These are phyloP conservation scores for Diadema setosum DNA, from an alignment of 35 echinoderm and acorn worm species.

Conservation along the genomic window DNA sequence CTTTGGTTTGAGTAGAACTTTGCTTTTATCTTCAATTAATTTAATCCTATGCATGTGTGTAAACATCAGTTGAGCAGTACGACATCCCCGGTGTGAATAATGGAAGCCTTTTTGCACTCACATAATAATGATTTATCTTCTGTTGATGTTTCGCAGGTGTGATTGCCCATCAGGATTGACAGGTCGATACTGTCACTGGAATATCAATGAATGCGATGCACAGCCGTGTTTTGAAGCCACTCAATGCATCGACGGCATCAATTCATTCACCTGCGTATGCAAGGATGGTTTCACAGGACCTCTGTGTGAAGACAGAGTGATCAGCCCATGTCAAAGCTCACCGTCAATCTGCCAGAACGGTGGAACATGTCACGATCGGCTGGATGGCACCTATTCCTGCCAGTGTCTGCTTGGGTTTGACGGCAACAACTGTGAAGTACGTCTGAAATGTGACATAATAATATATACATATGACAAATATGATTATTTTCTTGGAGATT, in stretches of 20 bases:
- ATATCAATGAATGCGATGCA: conserved; percentile 11
- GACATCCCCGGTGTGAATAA: no score
- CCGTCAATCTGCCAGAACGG: conserved; percentile 52
- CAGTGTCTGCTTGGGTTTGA: conserved; percentile 45
- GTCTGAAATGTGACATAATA: no score
- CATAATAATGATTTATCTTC: no score
- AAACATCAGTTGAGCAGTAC: no score
- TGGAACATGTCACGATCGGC: conserved; percentile 24
- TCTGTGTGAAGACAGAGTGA: conserved; percentile 33
- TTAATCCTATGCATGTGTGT: no score
- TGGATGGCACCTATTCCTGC: conserved; percentile 30
- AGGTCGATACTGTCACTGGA: background rate
- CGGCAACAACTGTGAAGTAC: conserved; percentile 44
- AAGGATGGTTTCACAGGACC: background rate
- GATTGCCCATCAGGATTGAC: no score
- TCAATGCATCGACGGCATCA: conserved; percentile 33
- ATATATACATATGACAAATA: no score
- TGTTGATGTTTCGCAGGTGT: no score
- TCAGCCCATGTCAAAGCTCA: conserved; percentile 49
- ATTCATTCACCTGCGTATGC: background rate
- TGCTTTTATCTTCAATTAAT: no score
- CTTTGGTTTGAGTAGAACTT: no score
- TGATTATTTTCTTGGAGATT: no score
- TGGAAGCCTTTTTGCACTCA: no score
- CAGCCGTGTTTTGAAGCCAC: conserved; percentile 30